Conservation (phyloP, 2,797 vertebrate species). For the Fringilla coelebs region DNA sequence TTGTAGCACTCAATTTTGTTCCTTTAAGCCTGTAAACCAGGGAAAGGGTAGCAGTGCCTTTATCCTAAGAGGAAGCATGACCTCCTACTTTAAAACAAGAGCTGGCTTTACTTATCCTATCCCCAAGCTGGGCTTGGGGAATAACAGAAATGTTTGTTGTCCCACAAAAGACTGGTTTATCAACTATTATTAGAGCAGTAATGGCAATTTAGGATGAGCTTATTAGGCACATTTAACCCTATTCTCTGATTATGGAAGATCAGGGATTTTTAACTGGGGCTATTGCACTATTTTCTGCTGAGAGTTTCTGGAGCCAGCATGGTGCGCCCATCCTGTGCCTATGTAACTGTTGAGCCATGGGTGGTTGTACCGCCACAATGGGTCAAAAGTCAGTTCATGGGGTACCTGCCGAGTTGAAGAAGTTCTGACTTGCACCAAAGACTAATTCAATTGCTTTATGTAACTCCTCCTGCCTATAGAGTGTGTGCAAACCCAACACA, state of each 20-base stretch:
- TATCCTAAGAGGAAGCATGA: neutral
- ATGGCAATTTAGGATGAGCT: neutral
- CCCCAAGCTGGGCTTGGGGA: neutral
- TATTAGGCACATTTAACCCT: neutral
- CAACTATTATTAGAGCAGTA: neutral
- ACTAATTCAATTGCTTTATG: neutral
- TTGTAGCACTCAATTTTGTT: neutral
- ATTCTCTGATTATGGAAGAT: neutral
- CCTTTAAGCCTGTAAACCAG: neutral
- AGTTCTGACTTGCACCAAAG: neutral
- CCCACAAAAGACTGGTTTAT: constrained; percentile 7
- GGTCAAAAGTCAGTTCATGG: neutral
- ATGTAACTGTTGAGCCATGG: rapidly evolving
- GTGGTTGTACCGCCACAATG: neutral
- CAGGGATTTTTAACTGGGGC: neutral
- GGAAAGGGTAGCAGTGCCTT: neutral
- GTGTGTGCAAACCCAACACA: neutral
- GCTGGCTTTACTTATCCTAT: constrained; percentile 1
- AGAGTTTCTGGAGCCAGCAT: neutral
- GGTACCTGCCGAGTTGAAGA: neutral
- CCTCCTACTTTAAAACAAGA: constrained; percentile 20
- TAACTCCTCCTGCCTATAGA: neutral
- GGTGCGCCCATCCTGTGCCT: neutral
- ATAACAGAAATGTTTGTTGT: constrained; percentile 22
- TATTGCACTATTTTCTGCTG: neutral